A percentile compares a stretch with the other conserved stretches of the same genome.
These are phyloP conservation scores for Amblyteles armatorius DNA, from an alignment of 2,888 invertebrate species.

Conservation along the genomic window DNA sequence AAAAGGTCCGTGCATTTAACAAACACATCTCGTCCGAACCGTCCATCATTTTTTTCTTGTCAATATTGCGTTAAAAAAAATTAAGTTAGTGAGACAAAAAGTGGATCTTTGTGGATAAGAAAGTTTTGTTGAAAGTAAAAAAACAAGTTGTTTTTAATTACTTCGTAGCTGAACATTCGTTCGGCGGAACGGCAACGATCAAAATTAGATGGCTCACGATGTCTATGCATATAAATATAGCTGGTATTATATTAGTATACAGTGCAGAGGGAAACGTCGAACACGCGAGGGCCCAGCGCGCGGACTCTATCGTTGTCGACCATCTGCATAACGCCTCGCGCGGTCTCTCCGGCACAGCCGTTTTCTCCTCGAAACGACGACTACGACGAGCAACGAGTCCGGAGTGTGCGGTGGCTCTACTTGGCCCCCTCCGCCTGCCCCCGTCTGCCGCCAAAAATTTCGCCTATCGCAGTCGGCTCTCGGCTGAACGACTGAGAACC, in stretches of 20 bases:
- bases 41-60: no score
- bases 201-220: slow-evolving; percentile 15
- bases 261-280: slow-evolving; percentile 53
- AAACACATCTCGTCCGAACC: no score
- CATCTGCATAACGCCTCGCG: slow-evolving; percentile 68
- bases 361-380: slow-evolving; percentile 46
- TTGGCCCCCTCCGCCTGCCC: slow-evolving; percentile 63
- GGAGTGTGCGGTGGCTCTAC: slow-evolving; percentile 17
- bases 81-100: background rate
- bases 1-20: no score
- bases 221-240: slow-evolving; percentile 19
- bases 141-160: no score
- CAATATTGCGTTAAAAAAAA: no score
- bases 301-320: slow-evolving; percentile 65
- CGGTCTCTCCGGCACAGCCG: slow-evolving; percentile 60
- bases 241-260: slow-evolving; percentile 18
- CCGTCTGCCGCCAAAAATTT: slow-evolving; percentile 56
- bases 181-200: background rate
- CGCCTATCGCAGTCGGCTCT: slow-evolving; percentile 56
- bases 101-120: background rate
- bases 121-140: background rate
- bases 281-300: slow-evolving; percentile 59
- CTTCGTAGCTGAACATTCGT: background rate
- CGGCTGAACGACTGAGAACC: slow-evolving; percentile 68
- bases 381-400: slow-evolving; percentile 43